These are phyloP conservation scores for Portevinia maculata DNA, from an alignment of 2,888 invertebrate species.

Conservation along the genomic window DNA sequence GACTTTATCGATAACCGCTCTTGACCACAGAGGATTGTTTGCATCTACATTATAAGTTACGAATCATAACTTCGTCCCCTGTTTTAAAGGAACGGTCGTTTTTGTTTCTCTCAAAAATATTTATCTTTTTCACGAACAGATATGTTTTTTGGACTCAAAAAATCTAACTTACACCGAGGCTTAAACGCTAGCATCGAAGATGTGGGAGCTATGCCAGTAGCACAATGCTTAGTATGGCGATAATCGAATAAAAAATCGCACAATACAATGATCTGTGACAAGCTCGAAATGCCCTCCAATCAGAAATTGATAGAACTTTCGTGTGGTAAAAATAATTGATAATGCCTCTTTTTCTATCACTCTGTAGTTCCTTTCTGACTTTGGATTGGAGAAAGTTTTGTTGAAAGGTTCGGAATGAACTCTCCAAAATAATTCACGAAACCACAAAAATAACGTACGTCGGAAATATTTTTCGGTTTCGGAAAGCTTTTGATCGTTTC, in stretches of 20 bases:
- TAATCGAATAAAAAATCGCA: constrained; percentile 7
- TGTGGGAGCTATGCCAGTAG: constrained; percentile 8
- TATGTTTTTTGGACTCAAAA: constrained; percentile 3
- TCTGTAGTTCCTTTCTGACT: constrained; percentile 76
- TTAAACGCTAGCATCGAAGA: constrained; percentile 8
- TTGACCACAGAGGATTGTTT: constrained; percentile 16
- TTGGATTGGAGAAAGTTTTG: constrained; percentile 75
- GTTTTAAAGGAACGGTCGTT: constrained; percentile 9
- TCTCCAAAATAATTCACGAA: constrained; percentile 77
- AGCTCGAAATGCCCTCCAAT: constrained; percentile 79
- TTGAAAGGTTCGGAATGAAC: constrained; percentile 76
- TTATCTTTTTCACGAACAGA: neutral
- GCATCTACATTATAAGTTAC: neutral
- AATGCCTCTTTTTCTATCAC: constrained; percentile 77
- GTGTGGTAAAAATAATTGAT: constrained; percentile 77
- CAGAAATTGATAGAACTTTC: constrained; percentile 79
- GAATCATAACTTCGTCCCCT: constrained; percentile 31
- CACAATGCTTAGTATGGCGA: constrained; percentile 17
- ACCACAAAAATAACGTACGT: constrained; percentile 76
- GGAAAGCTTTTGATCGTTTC: constrained; percentile 38
- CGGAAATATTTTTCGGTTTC: constrained; percentile 67
- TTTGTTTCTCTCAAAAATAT: neutral
- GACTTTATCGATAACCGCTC: constrained; percentile 11
- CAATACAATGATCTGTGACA: constrained; percentile 77
- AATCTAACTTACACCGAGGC: constrained; percentile 14